Percentiles rank a stretch among this genome's conserved stretches.
Conservation (phyloP, 23 tunicate species). For the Trididemnum clinides region DNA sequence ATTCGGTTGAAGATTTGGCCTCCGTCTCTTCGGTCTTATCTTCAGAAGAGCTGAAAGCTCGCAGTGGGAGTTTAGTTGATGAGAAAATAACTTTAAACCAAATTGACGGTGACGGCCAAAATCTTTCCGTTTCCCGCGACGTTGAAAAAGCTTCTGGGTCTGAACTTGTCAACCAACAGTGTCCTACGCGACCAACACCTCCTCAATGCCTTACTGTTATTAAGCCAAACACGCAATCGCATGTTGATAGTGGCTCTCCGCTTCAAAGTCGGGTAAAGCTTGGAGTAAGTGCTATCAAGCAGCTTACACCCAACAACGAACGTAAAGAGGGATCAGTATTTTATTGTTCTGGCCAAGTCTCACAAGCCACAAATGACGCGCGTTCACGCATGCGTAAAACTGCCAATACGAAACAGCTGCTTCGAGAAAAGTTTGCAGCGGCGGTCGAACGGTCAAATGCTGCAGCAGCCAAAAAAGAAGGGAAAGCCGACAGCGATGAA, state of each 20-base stretch:
- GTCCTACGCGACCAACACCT: not conserved
- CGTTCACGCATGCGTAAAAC: slow-evolving; percentile 26
- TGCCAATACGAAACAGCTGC: slow-evolving; percentile 31
- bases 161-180: not conserved
- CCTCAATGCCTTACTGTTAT: slow-evolving; percentile 37
- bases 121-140: not conserved
- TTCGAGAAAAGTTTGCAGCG: slow-evolving; percentile 55
- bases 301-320: slow-evolving; percentile 9
- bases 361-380: not conserved
- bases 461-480: not conserved
- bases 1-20: not conserved
- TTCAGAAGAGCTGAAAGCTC: not conserved
- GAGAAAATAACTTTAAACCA: not conserved
- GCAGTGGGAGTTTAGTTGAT: not conserved
- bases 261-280: slow-evolving; percentile 56
- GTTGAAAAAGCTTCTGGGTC: not conserved
- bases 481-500: not conserved
- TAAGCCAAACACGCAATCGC: slow-evolving; percentile 6
- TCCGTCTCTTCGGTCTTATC: not conserved
- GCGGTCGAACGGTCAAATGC: slow-evolving; percentile 27
- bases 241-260: not conserved
- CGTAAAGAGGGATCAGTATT: not conserved
- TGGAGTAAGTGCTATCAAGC: slow-evolving; percentile 47
- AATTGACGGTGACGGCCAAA: too few relatives aligned
- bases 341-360: slow-evolving; percentile 6